A percentile compares a stretch with the other conserved stretches of the same genome.
phyloP scores from a whole-genome alignment of 2,113 vertebrate genomes.

The Aepyceros melampus region DNA sequence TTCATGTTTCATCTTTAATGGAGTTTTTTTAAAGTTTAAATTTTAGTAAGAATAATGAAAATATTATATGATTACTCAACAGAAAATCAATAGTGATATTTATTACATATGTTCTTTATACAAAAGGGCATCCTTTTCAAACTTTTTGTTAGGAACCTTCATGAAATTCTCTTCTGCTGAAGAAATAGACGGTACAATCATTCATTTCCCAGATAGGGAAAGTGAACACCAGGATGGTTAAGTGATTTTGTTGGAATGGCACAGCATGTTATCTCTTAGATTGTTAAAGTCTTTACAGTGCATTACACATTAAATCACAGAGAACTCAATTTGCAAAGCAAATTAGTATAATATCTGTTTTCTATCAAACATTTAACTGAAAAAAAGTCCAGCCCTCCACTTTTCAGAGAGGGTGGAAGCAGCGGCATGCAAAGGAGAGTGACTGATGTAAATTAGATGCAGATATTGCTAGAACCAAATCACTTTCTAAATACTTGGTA shows the following conservation, averaged over 20 bases:
- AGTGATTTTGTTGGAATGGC: background rate
- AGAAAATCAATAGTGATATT: background rate
- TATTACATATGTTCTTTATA: background rate
- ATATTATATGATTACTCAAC: background rate
- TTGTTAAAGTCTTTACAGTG: slow-evolving; percentile 39
- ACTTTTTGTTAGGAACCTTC: background rate
- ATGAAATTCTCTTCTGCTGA: background rate
- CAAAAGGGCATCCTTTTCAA: background rate
- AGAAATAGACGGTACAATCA: background rate
- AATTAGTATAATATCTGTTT: slow-evolving; percentile 70
- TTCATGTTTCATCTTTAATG: background rate
- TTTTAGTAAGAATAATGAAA: background rate
- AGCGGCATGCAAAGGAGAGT: slow-evolving; percentile 37
- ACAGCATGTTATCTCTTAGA: background rate
- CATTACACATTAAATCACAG: slow-evolving; percentile 32
- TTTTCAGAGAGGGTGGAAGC: slow-evolving; percentile 42
- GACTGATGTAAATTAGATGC: slow-evolving; percentile 58
- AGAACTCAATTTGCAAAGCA: slow-evolving; percentile 63
- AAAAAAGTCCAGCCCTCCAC: slow-evolving; percentile 49
- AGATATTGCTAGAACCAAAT: slow-evolving; percentile 56
- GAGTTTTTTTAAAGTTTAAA: background rate
- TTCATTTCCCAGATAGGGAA: background rate
- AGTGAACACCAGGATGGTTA: background rate
- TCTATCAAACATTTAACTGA: slow-evolving; percentile 65
- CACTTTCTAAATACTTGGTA: slow-evolving; percentile 66